Evolutionary conservation across 2,888 invertebrate genomes (phyloP).

Genomic region (Mimachlamys varia): DNA sequence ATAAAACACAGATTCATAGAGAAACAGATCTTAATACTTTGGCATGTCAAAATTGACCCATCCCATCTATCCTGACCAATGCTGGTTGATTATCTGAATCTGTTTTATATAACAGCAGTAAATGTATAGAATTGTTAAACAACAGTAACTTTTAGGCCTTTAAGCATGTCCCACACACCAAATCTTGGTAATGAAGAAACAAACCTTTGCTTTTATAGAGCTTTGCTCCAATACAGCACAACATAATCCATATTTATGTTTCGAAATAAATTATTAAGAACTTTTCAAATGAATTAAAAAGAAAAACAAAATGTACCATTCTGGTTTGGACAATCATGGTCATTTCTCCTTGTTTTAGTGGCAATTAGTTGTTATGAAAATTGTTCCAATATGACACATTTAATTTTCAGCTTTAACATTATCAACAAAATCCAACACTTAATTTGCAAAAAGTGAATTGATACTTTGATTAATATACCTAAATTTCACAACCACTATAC

Average conservation of each 20-base stretch:
- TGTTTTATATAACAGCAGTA: background rate
- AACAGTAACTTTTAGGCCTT: background rate
- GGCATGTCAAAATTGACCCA: background rate
- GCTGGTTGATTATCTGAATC: background rate
- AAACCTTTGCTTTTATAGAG: no score
- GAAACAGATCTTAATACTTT: background rate
- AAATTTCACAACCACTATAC: background rate
- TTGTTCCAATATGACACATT: no score
- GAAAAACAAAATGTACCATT: background rate
- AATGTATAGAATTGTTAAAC: background rate
- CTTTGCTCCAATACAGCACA: background rate
- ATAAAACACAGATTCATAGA: background rate
- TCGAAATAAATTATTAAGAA: no score
- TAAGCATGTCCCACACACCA: background rate
- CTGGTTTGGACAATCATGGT: background rate
- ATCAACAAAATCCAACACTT: background rate
- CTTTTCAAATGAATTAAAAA: background rate
- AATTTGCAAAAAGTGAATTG: background rate
- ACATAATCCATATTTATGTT: no score
- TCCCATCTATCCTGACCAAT: background rate
- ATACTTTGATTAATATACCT: background rate
- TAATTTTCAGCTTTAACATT: no score
- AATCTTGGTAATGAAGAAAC: background rate
- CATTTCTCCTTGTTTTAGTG: no score
- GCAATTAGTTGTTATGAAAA: no score